phyloP scores from a whole-genome alignment of 2,113 vertebrate genomes.

The Poecile atricapillus region DNA sequence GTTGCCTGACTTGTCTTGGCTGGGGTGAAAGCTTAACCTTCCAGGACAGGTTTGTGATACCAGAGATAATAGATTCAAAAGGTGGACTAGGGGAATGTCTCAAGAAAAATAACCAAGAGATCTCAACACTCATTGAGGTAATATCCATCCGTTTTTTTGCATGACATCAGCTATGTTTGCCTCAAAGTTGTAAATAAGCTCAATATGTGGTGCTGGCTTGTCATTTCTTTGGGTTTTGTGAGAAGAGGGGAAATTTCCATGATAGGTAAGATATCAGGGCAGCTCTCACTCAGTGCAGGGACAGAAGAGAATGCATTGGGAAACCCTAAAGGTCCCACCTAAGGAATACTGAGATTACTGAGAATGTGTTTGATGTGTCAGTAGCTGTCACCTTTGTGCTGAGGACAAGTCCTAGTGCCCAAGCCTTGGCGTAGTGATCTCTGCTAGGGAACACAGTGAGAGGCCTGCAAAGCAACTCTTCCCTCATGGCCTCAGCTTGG shows the following conservation, averaged over 20 bases:
- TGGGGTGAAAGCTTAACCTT: neutral
- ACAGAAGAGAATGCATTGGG: neutral
- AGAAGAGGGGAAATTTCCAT: neutral
- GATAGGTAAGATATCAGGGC: neutral
- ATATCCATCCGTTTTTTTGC: neutral
- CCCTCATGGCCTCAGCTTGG: neutral
- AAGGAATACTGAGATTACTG: neutral
- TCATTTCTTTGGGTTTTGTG: neutral
- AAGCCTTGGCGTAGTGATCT: fast-evolving
- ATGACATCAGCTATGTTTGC: neutral
- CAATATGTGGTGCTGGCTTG: neutral
- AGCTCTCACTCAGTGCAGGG: neutral
- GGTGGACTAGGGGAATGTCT: neutral
- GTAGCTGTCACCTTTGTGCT: neutral
- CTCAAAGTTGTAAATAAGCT: neutral
- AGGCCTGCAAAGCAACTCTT: neutral
- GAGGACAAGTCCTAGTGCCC: neutral
- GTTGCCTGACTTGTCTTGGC: neutral
- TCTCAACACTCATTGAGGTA: neutral
- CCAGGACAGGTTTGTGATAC: neutral
- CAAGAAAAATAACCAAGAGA: neutral
- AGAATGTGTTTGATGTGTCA: neutral
- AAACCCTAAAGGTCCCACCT: neutral
- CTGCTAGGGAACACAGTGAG: neutral
- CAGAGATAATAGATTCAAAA: neutral